Conservation (phyloP, 2,888 invertebrate species). For the Dioctria linearis region DNA sequence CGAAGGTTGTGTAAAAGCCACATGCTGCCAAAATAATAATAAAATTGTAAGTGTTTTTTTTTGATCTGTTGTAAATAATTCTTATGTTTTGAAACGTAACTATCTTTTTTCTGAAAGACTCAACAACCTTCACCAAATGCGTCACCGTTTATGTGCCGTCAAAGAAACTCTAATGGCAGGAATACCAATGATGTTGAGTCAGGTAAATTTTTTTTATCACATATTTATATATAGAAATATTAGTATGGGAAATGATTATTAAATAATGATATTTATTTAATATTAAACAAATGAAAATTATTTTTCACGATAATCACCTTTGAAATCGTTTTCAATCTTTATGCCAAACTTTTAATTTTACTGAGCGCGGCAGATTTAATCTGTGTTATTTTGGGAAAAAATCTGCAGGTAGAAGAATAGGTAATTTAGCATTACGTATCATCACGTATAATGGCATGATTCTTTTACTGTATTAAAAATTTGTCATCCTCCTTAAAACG, state of each 20-base stretch:
- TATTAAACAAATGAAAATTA: neutral
- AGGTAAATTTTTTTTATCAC: constrained; percentile 59
- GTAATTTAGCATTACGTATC: too few relatives aligned
- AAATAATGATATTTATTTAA: neutral
- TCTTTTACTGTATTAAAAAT: too few relatives aligned
- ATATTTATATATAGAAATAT: too few relatives aligned
- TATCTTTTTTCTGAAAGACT: constrained; percentile 64
- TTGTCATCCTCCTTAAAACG: too few relatives aligned
- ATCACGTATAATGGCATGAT: too few relatives aligned
- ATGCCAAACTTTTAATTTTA: too few relatives aligned
- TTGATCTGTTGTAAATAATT: neutral
- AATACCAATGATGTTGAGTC: constrained; percentile 70
- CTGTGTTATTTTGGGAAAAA: too few relatives aligned
- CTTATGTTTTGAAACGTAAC: neutral
- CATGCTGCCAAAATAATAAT: constrained; percentile 79
- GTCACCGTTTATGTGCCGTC: constrained; percentile 86
- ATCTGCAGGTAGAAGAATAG: too few relatives aligned
- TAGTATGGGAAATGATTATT: too few relatives aligned
- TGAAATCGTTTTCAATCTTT: too few relatives aligned
- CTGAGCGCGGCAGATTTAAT: too few relatives aligned
- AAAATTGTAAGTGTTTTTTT: constrained; percentile 64
- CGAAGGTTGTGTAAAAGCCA: constrained; percentile 86
- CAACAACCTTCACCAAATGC: constrained; percentile 82
- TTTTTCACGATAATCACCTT: too few relatives aligned
- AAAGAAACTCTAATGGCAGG: constrained; percentile 79